These are phyloP conservation scores for Protobothrops mucrosquamatus DNA, from an alignment of 2,113 vertebrate species.

Conservation along the genomic window DNA sequence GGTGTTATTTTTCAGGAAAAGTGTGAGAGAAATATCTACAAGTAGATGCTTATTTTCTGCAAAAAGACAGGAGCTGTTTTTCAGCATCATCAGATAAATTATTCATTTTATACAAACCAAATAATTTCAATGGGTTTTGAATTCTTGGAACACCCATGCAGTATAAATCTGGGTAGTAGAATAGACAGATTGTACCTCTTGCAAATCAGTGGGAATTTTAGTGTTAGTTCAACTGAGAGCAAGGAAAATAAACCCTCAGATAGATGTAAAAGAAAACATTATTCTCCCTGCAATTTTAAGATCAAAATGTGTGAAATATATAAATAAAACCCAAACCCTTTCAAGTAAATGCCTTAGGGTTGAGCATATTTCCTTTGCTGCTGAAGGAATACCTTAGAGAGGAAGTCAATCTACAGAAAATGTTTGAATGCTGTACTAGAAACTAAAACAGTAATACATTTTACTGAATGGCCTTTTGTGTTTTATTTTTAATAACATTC, in stretches of 20 bases:
- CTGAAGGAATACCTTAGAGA: not conserved
- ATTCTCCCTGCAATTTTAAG: not conserved
- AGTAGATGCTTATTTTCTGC: slow-evolving; percentile 38
- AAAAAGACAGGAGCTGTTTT: slow-evolving; percentile 29
- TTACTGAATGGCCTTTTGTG: not conserved
- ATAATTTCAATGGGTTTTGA: slow-evolving; percentile 20
- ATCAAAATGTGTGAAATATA: slow-evolving; percentile 14
- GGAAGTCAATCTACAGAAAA: not conserved
- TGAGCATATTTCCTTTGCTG: slow-evolving; percentile 21
- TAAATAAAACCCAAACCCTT: slow-evolving; percentile 23
- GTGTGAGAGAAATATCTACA: slow-evolving; percentile 6
- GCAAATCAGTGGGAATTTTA: slow-evolving; percentile 16
- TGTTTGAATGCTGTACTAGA: not conserved
- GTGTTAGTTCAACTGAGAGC: not conserved
- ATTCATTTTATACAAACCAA: slow-evolving; percentile 35
- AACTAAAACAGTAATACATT: not conserved
- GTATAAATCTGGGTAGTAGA: not conserved
- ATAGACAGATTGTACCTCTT: not conserved
- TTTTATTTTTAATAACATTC: not conserved
- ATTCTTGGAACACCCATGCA: slow-evolving; percentile 4
- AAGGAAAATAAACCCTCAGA: slow-evolving; percentile 27
- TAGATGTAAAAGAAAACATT: slow-evolving; percentile 24
- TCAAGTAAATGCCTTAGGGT: slow-evolving; percentile 11
- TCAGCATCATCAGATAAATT: slow-evolving; percentile 32
- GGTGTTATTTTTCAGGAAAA: slow-evolving; percentile 17